Evolutionary conservation across 2,113 vertebrate species (phyloP).

Genomic region (Chionodraco myersi): DNA sequence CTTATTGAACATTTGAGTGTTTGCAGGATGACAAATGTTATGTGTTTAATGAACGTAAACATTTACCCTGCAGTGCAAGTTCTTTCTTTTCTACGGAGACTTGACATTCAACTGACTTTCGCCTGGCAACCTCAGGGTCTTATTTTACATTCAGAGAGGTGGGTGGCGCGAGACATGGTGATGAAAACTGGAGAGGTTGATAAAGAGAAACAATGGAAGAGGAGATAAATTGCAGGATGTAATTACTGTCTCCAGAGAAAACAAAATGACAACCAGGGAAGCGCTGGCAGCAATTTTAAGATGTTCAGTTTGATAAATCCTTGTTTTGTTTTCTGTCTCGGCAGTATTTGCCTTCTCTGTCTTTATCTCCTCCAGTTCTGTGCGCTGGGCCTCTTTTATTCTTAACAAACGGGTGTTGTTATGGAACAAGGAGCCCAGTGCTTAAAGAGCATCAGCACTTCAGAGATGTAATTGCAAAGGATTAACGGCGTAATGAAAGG

Average conservation of each 20-base stretch:
- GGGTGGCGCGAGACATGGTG: background rate
- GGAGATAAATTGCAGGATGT: background rate
- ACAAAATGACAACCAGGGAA: background rate
- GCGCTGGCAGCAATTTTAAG: background rate
- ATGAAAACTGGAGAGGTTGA: background rate
- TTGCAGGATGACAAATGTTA: too few relatives aligned
- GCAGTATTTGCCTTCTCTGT: background rate
- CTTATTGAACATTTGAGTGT: background rate
- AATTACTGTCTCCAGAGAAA: background rate
- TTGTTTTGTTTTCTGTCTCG: background rate
- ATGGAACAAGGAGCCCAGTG: background rate
- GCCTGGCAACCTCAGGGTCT: background rate
- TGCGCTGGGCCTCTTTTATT: background rate
- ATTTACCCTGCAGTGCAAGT: background rate
- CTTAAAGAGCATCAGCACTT: background rate
- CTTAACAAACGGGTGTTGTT: background rate
- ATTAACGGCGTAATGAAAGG: background rate
- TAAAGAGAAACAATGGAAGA: background rate
- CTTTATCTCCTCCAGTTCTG: background rate
- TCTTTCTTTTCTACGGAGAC: background rate
- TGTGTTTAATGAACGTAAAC: background rate
- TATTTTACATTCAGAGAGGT: background rate
- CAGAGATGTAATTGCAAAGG: slow-evolving; percentile 1
- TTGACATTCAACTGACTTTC: background rate
- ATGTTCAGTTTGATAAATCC: background rate